These are phyloP conservation scores for Creontiades dilutus DNA, from an alignment of 2,888 invertebrate genomes.

Conservation along the genomic window DNA sequence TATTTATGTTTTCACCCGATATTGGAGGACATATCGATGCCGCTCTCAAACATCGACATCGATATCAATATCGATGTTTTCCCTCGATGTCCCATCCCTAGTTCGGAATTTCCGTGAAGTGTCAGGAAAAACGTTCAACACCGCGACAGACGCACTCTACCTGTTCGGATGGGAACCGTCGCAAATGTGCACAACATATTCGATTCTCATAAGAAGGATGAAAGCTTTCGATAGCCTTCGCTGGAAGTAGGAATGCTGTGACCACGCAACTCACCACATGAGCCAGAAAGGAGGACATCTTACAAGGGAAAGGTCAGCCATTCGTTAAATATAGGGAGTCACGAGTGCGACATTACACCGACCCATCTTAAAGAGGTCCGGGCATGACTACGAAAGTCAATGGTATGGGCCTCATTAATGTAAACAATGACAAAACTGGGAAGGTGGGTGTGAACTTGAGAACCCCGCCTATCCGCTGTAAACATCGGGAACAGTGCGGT, in stretches of 20 bases:
- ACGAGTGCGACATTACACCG: constrained; percentile 71
- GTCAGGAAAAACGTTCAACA: no score
- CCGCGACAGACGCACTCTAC: no score
- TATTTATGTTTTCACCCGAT: no score
- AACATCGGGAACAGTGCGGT: constrained; percentile 38
- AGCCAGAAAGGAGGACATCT: constrained; percentile 64
- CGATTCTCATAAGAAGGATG: background rate
- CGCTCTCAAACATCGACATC: no score
- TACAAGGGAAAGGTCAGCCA: constrained; percentile 66
- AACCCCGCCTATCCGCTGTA: background rate
- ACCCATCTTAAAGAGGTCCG: constrained; percentile 64
- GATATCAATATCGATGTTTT: no score
- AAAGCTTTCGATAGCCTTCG: constrained; percentile 40
- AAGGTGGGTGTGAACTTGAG: constrained; percentile 59
- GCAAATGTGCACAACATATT: no score
- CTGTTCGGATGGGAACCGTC: no score
- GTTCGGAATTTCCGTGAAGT: no score
- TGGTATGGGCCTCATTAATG: constrained; percentile 69
- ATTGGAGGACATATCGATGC: no score
- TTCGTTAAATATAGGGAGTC: constrained; percentile 70
- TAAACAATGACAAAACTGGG: constrained; percentile 65
- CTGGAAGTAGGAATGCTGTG: constrained; percentile 39
- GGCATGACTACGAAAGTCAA: constrained; percentile 70
- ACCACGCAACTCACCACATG: constrained; percentile 56
- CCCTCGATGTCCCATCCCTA: no score